Evolutionary conservation across 2,888 invertebrate species (phyloP).

Genomic region (Temnothorax rugatulus): DNA sequence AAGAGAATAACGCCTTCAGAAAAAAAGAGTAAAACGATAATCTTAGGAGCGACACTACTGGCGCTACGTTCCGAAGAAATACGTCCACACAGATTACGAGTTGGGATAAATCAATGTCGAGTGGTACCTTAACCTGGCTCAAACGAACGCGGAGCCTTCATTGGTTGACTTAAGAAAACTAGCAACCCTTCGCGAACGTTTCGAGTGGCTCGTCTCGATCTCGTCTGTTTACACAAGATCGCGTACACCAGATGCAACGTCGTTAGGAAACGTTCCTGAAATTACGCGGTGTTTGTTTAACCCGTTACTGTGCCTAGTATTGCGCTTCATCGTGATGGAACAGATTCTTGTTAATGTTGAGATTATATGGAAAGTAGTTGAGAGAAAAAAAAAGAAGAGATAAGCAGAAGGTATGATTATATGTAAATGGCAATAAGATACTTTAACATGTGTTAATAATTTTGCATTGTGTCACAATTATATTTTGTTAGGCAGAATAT

Average conservation of each 20-base stretch:
- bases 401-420: neutral
- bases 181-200: constrained; percentile 78
- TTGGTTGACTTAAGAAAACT: constrained; percentile 78
- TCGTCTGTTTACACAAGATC: constrained; percentile 81
- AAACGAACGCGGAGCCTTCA: constrained; percentile 74
- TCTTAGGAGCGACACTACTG: constrained; percentile 49
- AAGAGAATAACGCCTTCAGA: neutral
- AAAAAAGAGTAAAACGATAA: constrained; percentile 15
- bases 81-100: constrained; percentile 69
- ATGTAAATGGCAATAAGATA: neutral
- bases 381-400: neutral
- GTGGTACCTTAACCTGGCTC: constrained; percentile 78
- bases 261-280: constrained; percentile 63
- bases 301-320: constrained; percentile 50
- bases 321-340: constrained; percentile 43
- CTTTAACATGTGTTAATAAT: neutral
- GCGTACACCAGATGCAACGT: constrained; percentile 73
- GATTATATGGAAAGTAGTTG: constrained; percentile 7
- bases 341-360: constrained; percentile 35
- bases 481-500: neutral
- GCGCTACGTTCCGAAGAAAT: constrained; percentile 65
- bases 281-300: constrained; percentile 77
- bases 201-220: constrained; percentile 80
- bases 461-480: neutral
- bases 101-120: constrained; percentile 81